Evolutionary conservation across 2,113 vertebrate genomes (phyloP).

Genomic region (Heterocephalus glaber): DNA sequence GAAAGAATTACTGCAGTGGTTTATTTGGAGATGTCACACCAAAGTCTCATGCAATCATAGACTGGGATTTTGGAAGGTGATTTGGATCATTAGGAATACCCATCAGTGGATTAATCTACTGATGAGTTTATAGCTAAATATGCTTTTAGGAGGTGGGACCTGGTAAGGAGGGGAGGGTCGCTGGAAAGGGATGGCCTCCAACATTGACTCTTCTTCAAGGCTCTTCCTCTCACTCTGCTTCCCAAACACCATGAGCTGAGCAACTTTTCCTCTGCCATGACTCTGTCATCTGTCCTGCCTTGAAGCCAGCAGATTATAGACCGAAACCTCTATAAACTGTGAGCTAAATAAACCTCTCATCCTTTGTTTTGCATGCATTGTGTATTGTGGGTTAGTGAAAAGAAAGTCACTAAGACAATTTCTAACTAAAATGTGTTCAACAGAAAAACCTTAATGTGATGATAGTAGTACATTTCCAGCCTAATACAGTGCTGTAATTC

Average conservation of each 20-base stretch:
- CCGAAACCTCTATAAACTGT: neutral
- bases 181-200: neutral
- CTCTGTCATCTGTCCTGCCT: neutral
- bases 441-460: neutral
- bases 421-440: neutral
- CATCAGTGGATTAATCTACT: neutral
- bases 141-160: neutral
- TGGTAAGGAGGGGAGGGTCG: neutral
- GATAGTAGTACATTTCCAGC: neutral
- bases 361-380: neutral
- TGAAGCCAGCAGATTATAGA: neutral
- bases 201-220: no score
- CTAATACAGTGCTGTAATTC: neutral
- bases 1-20: neutral
- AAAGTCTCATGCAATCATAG: neutral
- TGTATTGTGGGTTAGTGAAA: neutral
- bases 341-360: neutral
- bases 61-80: rapidly evolving
- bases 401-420: neutral
- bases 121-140: no score
- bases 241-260: neutral
- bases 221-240: neutral
- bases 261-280: neutral
- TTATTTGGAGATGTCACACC: neutral
- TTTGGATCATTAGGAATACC: neutral